phyloP scores from a whole-genome alignment of 2,888 invertebrate genomes.

The Tenthredo mesomela region DNA sequence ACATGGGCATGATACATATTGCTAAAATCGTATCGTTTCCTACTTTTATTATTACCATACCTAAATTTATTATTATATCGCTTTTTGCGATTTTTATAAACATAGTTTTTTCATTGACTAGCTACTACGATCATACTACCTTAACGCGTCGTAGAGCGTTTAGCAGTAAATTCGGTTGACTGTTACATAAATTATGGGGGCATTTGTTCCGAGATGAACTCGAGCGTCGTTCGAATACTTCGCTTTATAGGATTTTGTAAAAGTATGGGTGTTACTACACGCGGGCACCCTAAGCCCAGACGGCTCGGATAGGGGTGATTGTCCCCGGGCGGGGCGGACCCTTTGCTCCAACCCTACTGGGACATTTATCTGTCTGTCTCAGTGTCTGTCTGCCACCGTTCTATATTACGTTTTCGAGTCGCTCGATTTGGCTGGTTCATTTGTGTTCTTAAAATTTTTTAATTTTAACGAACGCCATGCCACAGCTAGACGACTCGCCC shows the following conservation, averaged over 20 bases:
- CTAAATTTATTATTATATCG: too few relatives aligned
- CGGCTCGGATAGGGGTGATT: conserved; percentile 60
- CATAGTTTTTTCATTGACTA: too few relatives aligned
- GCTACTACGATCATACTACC: too few relatives aligned
- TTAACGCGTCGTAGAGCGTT: background rate
- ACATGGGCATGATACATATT: too few relatives aligned
- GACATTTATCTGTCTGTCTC: conserved; percentile 63
- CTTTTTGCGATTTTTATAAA: too few relatives aligned
- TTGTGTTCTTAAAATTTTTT: conserved; percentile 46
- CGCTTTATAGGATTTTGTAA: conserved; percentile 24
- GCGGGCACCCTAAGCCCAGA: conserved; percentile 54
- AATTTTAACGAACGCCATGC: conserved; percentile 7
- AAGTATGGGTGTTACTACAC: conserved; percentile 41
- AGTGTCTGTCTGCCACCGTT: conserved; percentile 58
- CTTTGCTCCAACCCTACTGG: conserved; percentile 64
- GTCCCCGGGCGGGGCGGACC: conserved; percentile 60
- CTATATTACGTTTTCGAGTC: conserved; percentile 61
- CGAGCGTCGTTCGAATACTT: conserved; percentile 47
- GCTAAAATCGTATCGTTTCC: too few relatives aligned
- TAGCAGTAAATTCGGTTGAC: conserved; percentile 13
- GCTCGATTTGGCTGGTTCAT: conserved; percentile 57
- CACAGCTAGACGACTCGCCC: background rate
- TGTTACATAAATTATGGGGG: background rate
- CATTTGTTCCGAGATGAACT: conserved; percentile 36
- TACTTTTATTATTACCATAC: too few relatives aligned